Percentiles rank a stretch among this genome's conserved stretches.
These are phyloP conservation scores for Propsilocerus akamusi DNA, from an alignment of 1,140 invertebrate species.

Conservation along the genomic window DNA sequence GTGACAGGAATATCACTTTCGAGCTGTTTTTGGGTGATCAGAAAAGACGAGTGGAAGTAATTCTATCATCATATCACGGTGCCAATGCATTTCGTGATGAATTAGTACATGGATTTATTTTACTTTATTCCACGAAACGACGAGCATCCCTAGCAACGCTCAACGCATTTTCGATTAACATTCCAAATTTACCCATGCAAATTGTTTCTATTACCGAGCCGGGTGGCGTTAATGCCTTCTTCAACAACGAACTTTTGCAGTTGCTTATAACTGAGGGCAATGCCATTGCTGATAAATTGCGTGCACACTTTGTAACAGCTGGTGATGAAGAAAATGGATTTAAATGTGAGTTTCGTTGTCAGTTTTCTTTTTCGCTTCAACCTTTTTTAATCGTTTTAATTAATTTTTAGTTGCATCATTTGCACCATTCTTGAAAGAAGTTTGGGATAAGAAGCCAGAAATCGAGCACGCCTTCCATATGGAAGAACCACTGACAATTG, in stretches of 20 bases:
- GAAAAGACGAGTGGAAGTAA: slow-evolving; percentile 79
- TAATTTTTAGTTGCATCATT: slow-evolving; percentile 69
- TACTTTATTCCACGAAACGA: slow-evolving; percentile 88
- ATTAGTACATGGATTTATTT: slow-evolving; percentile 86
- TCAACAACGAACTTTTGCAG: slow-evolving; percentile 74
- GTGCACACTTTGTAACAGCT: slow-evolving; percentile 76
- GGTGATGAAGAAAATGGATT: slow-evolving; percentile 20
- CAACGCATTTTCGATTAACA: slow-evolving; percentile 86
- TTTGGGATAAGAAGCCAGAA: slow-evolving; percentile 88
- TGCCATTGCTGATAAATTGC: slow-evolving; percentile 75
- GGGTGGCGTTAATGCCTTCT: slow-evolving; percentile 71
- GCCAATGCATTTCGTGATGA: slow-evolving; percentile 83
- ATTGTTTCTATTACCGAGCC: slow-evolving; percentile 84
- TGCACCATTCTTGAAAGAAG: slow-evolving; percentile 88
- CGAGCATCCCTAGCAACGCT: slow-evolving; percentile 86
- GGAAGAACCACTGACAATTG: slow-evolving; percentile 49
- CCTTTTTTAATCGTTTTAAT: slow-evolving; percentile 7
- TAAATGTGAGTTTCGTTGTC: slow-evolving; percentile 15
- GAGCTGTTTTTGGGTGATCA: slow-evolving; percentile 81
- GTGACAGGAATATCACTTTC: slow-evolving; percentile 71
- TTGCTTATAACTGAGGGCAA: slow-evolving; percentile 84
- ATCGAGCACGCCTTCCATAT: slow-evolving; percentile 85
- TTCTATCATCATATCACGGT: slow-evolving; percentile 88
- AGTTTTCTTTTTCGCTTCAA: slow-evolving; percentile 6
- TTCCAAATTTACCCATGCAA: slow-evolving; percentile 86